Conservation (phyloP, 2,888 invertebrate genomes). For the Drosophila pullipes region DNA sequence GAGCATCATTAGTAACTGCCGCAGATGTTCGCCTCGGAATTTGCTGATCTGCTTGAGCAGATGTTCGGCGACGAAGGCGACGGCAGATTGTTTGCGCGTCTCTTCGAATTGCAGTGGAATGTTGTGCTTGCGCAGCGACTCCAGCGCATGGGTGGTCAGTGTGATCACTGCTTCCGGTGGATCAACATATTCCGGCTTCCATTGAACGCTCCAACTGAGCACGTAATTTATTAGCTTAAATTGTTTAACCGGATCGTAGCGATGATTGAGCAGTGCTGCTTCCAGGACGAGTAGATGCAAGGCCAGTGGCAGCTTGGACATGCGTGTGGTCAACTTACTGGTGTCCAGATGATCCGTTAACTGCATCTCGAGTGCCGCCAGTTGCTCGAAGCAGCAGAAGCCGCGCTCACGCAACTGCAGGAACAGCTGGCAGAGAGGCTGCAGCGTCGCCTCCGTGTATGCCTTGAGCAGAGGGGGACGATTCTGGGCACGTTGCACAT, state of each 20-base stretch:
- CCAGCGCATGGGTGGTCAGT: constrained; percentile 65
- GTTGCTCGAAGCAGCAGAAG: constrained; percentile 74
- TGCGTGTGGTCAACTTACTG: neutral
- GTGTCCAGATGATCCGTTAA: constrained; percentile 34
- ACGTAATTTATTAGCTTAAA: constrained; percentile 31
- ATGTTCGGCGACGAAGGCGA: constrained; percentile 54
- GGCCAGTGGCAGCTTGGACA: constrained; percentile 58
- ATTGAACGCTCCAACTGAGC: constrained; percentile 11
- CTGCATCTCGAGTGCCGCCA: constrained; percentile 72
- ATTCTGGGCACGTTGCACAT: constrained; percentile 70
- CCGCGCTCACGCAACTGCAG: constrained; percentile 61
- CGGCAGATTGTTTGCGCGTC: neutral
- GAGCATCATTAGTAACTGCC: constrained; percentile 76
- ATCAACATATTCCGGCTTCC: neutral
- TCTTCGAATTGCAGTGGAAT: constrained; percentile 62
- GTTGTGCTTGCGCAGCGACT: constrained; percentile 80
- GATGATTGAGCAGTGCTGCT: constrained; percentile 70
- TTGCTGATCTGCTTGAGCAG: constrained; percentile 48
- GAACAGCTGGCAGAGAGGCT: constrained; percentile 69
- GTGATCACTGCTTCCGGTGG: constrained; percentile 37
- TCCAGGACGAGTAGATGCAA: constrained; percentile 74
- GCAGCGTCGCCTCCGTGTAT: constrained; percentile 57
- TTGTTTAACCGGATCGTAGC: constrained; percentile 37
- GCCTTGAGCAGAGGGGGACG: constrained; percentile 35
- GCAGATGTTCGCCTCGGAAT: constrained; percentile 53